Conservation (phyloP, 2,113 vertebrate genomes). For the Malurus melanocephalus region DNA sequence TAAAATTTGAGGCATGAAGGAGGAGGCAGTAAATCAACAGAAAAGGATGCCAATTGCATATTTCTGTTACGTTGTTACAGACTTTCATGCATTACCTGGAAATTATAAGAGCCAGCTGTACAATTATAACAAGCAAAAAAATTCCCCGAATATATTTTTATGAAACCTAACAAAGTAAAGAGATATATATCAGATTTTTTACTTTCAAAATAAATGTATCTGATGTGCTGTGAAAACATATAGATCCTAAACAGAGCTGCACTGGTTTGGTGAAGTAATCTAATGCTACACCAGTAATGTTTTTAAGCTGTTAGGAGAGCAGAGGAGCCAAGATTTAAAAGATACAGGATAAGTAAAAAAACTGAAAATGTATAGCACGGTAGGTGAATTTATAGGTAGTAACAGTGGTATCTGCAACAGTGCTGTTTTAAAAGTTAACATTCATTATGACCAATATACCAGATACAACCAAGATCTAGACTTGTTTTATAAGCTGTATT, state of each 20-base stretch:
- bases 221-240: not conserved
- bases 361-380: not conserved
- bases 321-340: not conserved
- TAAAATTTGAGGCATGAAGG: constrained; percentile 1
- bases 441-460: not conserved
- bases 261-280: not conserved
- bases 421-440: not conserved
- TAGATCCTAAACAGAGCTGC: not conserved
- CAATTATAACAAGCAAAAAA: not conserved
- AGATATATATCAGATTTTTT: not conserved
- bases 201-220: not conserved
- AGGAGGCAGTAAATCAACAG: constrained; percentile 31
- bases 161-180: not conserved
- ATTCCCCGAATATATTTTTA: not conserved
- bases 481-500: not conserved
- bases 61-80: not conserved
- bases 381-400: not conserved
- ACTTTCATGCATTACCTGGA: not conserved
- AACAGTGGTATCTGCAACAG: not conserved
- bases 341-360: not conserved
- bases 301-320: not conserved
- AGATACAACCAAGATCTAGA: not conserved
- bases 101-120: not conserved
- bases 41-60: constrained; percentile 12
- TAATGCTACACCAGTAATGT: not conserved